A percentile compares a stretch with the other conserved stretches of the same genome.
Evolutionary conservation across 2,888 invertebrate genomes (phyloP).

Genomic region (Lepeophtheirus nordmannii): DNA sequence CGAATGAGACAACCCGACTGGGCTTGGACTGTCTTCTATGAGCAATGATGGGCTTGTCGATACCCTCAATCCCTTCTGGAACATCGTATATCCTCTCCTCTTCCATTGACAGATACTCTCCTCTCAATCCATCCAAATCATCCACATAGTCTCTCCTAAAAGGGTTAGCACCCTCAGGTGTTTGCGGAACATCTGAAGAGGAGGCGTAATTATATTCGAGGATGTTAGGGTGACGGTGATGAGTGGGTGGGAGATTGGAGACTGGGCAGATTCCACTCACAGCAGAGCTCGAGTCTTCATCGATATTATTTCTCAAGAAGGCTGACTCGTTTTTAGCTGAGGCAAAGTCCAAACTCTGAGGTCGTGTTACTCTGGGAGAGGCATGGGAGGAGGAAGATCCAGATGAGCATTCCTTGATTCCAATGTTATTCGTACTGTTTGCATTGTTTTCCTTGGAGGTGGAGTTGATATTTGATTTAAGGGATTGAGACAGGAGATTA

Average conservation of each 20-base stretch:
- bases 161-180: constrained; percentile 16
- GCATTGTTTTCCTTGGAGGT: too few relatives aligned
- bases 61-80: constrained; percentile 24
- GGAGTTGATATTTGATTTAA: neutral
- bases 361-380: constrained; percentile 11
- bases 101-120: too few relatives aligned
- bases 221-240: neutral
- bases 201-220: constrained; percentile 20
- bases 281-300: constrained; percentile 21
- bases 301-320: neutral
- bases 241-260: neutral
- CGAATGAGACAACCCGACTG: neutral
- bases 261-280: constrained; percentile 5
- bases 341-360: constrained; percentile 21
- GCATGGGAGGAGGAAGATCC: constrained; percentile 19
- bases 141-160: neutral
- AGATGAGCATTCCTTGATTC: constrained; percentile 17
- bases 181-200: constrained; percentile 22
- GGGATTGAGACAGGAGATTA: neutral
- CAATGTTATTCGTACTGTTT: too few relatives aligned
- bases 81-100: constrained; percentile 24
- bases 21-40: neutral
- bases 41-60: neutral
- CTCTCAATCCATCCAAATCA: neutral
- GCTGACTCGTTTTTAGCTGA: neutral